These are phyloP conservation scores for Pimephales promelas DNA, from an alignment of 2,113 vertebrate genomes.

Conservation along the genomic window DNA sequence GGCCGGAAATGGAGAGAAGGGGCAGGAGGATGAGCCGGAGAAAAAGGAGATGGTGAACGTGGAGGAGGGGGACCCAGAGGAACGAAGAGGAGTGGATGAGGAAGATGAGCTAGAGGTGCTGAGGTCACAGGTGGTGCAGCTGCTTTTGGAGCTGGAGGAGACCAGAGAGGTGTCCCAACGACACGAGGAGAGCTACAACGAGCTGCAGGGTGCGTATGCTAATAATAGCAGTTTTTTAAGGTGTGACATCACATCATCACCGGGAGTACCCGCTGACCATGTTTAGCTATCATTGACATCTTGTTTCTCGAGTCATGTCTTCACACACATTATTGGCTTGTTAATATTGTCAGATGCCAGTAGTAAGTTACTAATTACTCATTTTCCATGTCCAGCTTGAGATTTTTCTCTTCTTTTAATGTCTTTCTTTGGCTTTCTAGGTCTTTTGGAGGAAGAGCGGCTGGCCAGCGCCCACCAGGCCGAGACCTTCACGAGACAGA, in stretches of 20 bases:
- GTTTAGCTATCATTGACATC: conserved; percentile 38
- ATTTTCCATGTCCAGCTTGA: background rate
- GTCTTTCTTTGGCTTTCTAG: conserved; percentile 62
- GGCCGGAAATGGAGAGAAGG: conserved; percentile 52
- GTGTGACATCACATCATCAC: conserved; percentile 44
- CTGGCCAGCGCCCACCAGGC: conserved; percentile 84
- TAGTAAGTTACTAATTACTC: background rate
- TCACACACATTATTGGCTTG: conserved; percentile 7
- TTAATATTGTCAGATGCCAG: background rate
- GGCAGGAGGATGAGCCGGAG: conserved; percentile 51
- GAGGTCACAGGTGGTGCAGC: conserved; percentile 73
- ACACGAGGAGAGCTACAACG: conserved; percentile 75
- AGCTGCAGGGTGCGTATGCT: conserved; percentile 75
- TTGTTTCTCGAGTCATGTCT: conserved; percentile 1
- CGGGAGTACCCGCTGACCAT: conserved; percentile 26
- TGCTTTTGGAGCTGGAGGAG: conserved; percentile 77
- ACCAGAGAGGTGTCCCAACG: conserved; percentile 71
- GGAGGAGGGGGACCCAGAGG: no score
- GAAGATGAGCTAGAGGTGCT: conserved; percentile 83
- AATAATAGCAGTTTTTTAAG: conserved; percentile 10
- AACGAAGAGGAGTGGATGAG: conserved; percentile 72
- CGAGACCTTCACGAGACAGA: conserved; percentile 81
- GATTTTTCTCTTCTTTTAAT: background rate
- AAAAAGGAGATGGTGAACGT: conserved; percentile 60
- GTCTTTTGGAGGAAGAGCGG: conserved; percentile 85